These are phyloP conservation scores for Tetheella fluctuosa DNA, from an alignment of 2,888 invertebrate genomes.

Conservation along the genomic window DNA sequence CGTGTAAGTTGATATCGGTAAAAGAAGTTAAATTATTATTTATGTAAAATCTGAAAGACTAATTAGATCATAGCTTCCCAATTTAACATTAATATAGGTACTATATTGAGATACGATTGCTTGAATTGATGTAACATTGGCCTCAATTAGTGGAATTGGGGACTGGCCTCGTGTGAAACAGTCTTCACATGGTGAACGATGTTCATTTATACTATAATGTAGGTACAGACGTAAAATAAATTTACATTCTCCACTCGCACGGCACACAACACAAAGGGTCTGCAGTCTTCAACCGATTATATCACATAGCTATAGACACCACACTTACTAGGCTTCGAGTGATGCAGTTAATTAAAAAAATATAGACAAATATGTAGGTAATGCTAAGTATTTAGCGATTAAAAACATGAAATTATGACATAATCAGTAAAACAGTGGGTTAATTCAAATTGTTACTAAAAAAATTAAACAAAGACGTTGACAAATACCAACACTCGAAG, in stretches of 20 bases:
- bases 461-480: conserved; percentile 7
- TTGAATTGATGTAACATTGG: conserved; percentile 9
- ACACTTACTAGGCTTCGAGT: conserved; percentile 57
- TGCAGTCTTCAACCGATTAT: conserved; percentile 77
- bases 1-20: no score
- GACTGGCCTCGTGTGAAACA: conserved; percentile 33
- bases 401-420: neutral
- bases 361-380: neutral
- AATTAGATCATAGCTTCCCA: conserved; percentile 1
- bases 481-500: conserved; percentile 45
- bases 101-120: neutral
- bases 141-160: conserved; percentile 4
- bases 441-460: conserved; percentile 1
- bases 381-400: neutral
- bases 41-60: neutral
- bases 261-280: conserved; percentile 72
- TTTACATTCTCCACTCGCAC: conserved; percentile 67
- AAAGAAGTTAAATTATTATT: neutral
- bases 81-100: neutral
- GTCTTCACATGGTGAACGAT: conserved; percentile 35
- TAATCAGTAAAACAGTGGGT: no score
- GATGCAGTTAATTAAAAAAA: conserved; percentile 5
- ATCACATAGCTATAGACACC: conserved; percentile 74
- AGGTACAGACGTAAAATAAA: conserved; percentile 67
- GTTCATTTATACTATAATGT: conserved; percentile 57